Evolutionary conservation across 2,113 vertebrate species (phyloP), one percentile per base, ranked within the genome.

Genomic region (Fulica atra): DNA sequence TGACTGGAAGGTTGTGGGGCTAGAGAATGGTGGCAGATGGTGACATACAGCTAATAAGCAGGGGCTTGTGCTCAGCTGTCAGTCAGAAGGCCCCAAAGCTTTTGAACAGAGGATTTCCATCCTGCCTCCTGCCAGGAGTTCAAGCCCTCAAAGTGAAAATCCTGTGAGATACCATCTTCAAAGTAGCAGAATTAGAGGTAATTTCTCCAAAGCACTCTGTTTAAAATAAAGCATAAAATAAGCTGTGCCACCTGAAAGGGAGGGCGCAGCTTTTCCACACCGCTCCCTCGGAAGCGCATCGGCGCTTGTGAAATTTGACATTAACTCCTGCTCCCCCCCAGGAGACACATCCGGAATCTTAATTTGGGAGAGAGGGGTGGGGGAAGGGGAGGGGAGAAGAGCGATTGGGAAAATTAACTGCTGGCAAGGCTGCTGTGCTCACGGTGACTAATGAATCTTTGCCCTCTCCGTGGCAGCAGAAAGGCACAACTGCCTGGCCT

Each of bases 81-180:
- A 94, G 53, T 96, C 91, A 92, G 86, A 94, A 96, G 63, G 91
- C 83, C 70, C 44, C 78, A 91, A 96, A 96, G 88, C 95, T 96
- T 96, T 97, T 95, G 93, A 96, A 95, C 92, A 82, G 92, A 94
- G 95, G 88, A 96, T 96, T 96, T 96, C 95, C 73, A 94, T 92
- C 83, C 78, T 97, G 86, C 95, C 95, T 97, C 95, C 92, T 91
- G 93, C 93, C 61, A 93, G 86, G 95, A 96, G 95, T 96, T 95
- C 92, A 94, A 87, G 93, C 91, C 88, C 96, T 96, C 94, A 88
- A 59, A 96, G 95, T 85, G 92, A 94, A 95, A 95, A 96, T 96
- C 88, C 86, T 89, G 74, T 61, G 92, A 96, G 92, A 95, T 92
- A 88, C 63, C 84, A 11, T 93, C 96, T 96, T 97, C 92, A 92